Conservation (phyloP, 1,140 invertebrate species). For the Cyphomyrmex costatus region DNA sequence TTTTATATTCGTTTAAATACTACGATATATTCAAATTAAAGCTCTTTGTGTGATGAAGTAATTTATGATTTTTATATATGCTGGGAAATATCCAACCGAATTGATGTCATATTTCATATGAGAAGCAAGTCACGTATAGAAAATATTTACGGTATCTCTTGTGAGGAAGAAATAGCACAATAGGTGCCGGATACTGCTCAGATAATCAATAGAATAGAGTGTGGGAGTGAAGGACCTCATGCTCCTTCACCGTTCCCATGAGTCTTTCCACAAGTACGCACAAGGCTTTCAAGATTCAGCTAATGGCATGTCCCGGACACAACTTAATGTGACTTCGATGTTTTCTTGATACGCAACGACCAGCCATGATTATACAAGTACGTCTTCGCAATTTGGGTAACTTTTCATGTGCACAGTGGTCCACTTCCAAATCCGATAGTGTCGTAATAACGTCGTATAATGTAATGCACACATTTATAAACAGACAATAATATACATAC, state of each 20-base stretch:
- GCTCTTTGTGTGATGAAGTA: neutral
- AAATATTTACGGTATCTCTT: conserved; percentile 35
- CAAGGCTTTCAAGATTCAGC: conserved; percentile 61
- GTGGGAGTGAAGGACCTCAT: conserved; percentile 58
- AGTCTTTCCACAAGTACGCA: conserved; percentile 35
- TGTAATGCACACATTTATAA: conserved; percentile 48
- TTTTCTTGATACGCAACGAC: conserved; percentile 54
- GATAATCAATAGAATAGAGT: conserved; percentile 48
- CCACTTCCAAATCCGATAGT: conserved; percentile 59
- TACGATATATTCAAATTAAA: conserved; percentile 3
- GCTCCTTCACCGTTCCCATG: conserved; percentile 30
- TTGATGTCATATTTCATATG: conserved; percentile 3
- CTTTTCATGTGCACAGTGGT: conserved; percentile 34
- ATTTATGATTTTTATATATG: neutral
- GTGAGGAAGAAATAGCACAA: conserved; percentile 3
- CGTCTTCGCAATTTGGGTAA: conserved; percentile 28
- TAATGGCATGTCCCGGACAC: conserved; percentile 49
- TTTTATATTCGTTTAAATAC: neutral
- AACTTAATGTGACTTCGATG: conserved; percentile 70
- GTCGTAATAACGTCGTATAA: conserved; percentile 58
- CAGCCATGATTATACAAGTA: conserved; percentile 18
- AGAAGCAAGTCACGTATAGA: neutral
- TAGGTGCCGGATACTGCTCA: conserved; percentile 17
- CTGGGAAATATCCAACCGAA: neutral
- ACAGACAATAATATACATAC: conserved; percentile 1